These are phyloP conservation scores for Squalus acanthias DNA, from an alignment of 2,797 vertebrate genomes.

Conservation along the genomic window DNA sequence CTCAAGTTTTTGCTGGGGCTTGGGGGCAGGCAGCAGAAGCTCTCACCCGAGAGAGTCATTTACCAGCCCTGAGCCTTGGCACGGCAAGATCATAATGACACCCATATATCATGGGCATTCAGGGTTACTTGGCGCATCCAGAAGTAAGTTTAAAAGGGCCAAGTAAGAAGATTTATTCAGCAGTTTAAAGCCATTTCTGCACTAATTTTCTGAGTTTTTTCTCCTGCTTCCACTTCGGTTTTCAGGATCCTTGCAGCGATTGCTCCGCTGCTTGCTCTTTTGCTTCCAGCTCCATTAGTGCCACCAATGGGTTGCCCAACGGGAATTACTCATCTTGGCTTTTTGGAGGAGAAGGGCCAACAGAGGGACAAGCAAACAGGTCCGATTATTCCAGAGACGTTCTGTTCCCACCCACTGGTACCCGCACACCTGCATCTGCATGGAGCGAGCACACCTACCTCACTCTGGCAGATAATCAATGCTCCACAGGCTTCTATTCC, in stretches of 20 bases:
- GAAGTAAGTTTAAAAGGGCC: neutral
- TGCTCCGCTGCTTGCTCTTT: neutral
- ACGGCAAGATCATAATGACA: neutral
- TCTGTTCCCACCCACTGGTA: neutral
- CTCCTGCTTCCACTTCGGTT: neutral
- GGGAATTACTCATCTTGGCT: neutral
- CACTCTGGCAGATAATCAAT: neutral
- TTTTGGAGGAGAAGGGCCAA: neutral
- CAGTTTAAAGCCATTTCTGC: neutral
- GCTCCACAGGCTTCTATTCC: neutral
- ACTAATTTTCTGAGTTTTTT: neutral
- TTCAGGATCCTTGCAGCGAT: neutral
- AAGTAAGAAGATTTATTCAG: neutral
- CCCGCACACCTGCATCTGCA: neutral
- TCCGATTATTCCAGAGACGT: neutral
- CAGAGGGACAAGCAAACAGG: neutral
- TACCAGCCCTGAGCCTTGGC: neutral
- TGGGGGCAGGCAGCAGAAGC: neutral
- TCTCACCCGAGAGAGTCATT: neutral
- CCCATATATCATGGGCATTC: neutral
- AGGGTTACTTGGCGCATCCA: neutral
- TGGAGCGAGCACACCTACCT: neutral
- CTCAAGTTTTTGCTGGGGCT: neutral
- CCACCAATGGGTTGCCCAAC: neutral
- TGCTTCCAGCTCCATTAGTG: neutral